phyloP scores from a whole-genome alignment of 2,888 invertebrate genomes.

The Parochlus steinenii region DNA sequence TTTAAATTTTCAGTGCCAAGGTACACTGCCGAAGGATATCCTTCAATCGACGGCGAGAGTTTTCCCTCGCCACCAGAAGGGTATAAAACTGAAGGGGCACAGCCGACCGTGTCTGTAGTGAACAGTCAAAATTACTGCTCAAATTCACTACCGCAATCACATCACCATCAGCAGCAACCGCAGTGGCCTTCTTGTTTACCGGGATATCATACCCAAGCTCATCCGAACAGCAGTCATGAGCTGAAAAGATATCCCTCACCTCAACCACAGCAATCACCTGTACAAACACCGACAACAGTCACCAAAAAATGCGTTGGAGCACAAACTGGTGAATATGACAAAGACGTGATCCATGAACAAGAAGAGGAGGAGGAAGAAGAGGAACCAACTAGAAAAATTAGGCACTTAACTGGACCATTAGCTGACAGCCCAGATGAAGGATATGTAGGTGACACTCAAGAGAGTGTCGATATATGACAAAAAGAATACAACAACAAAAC shows the following conservation, averaged over 20 bases:
- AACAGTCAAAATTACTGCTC: conserved; percentile 17
- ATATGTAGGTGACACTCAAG: conserved; percentile 59
- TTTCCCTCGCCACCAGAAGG: conserved; percentile 53
- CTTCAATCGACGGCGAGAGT: conserved; percentile 36
- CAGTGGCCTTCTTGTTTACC: conserved; percentile 38
- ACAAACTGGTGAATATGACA: conserved; percentile 38
- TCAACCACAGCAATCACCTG: conserved; percentile 9
- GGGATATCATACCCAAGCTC: conserved; percentile 26
- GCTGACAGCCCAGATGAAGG: conserved; percentile 79
- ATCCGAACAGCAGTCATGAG: conserved; percentile 18
- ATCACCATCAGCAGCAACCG: conserved; percentile 23
- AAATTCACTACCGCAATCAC: conserved; percentile 16
- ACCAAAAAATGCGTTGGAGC: conserved; percentile 43
- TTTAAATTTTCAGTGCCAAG: no score
- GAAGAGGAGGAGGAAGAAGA: conserved; percentile 29
- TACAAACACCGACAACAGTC: conserved; percentile 20
- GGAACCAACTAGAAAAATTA: conserved; percentile 33
- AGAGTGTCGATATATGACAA: conserved; percentile 52
- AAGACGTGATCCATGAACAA: conserved; percentile 27
- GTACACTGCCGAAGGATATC: conserved; percentile 68
- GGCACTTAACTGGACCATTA: conserved; percentile 31
- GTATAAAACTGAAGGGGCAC: conserved; percentile 42
- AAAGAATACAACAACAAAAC: conserved; percentile 13
- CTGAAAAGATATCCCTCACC: conserved; percentile 8
- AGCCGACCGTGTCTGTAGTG: conserved; percentile 21